Conservation (phyloP, 1,140 invertebrate species). For the Lepidostoma basale region DNA sequence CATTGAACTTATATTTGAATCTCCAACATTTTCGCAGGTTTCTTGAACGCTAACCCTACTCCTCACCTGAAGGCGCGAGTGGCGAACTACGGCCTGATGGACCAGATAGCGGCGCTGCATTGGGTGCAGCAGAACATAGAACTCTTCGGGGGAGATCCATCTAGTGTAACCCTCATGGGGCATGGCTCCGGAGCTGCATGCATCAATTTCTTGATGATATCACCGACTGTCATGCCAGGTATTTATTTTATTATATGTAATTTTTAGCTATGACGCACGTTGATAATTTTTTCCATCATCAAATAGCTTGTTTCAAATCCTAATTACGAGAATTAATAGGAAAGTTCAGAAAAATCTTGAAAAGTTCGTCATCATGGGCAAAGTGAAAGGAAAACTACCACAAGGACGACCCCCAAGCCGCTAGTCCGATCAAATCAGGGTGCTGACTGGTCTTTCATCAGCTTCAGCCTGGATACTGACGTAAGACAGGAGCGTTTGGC, state of each 20-base stretch:
- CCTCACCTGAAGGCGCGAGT: constrained; percentile 78
- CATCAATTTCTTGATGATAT: constrained; percentile 94
- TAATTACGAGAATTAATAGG: too few relatives aligned
- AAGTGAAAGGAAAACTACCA: too few relatives aligned
- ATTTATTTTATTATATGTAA: constrained; percentile 33
- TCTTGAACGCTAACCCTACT: constrained; percentile 84
- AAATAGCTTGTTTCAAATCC: too few relatives aligned
- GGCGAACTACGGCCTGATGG: constrained; percentile 93
- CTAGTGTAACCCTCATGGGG: constrained; percentile 88
- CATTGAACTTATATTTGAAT: neutral
- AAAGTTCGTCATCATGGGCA: too few relatives aligned
- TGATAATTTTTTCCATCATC: too few relatives aligned
- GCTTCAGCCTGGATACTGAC: too few relatives aligned
- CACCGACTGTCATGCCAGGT: constrained; percentile 89
- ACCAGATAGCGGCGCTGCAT: constrained; percentile 88
- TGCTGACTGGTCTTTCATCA: too few relatives aligned
- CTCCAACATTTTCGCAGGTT: constrained; percentile 63
- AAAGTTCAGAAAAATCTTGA: too few relatives aligned
- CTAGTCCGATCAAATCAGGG: too few relatives aligned
- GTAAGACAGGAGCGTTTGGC: too few relatives aligned
- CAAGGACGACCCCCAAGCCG: too few relatives aligned
- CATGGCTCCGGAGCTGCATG: constrained; percentile 94
- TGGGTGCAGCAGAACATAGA: constrained; percentile 93
- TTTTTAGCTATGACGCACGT: too few relatives aligned
- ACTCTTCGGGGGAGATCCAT: constrained; percentile 87